phyloP scores from a whole-genome alignment of 2,797 vertebrate species.

The Callimico goeldii region DNA sequence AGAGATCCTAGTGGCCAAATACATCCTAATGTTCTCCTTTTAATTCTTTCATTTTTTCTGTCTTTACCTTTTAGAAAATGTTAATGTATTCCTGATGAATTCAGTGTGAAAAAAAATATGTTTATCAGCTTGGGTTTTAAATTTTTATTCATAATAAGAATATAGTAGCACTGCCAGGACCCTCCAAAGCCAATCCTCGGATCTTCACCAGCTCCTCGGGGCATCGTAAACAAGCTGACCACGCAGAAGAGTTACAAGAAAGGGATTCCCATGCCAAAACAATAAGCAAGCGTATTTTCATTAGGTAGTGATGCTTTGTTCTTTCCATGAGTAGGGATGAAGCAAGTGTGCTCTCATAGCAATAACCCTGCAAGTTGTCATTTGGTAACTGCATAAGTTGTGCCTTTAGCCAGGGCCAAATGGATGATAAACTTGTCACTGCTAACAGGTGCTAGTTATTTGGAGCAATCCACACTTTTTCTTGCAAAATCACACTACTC shows the following conservation, averaged over 20 bases:
- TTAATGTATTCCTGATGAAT: slow-evolving; percentile 83
- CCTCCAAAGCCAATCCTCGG: background rate
- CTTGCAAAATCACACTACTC: background rate
- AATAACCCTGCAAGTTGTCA: slow-evolving; percentile 53
- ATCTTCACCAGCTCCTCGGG: background rate
- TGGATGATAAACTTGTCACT: slow-evolving; percentile 60
- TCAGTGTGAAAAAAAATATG: slow-evolving; percentile 80
- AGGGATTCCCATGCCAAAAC: background rate
- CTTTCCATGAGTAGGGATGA: background rate
- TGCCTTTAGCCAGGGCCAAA: slow-evolving; percentile 68
- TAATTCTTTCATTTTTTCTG: slow-evolving; percentile 66
- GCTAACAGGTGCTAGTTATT: slow-evolving; percentile 44
- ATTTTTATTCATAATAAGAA: slow-evolving; percentile 77
- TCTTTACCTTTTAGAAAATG: slow-evolving; percentile 82
- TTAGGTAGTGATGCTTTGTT: background rate
- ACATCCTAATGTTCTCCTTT: slow-evolving; percentile 68
- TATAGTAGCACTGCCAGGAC: background rate
- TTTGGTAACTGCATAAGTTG: slow-evolving; percentile 46
- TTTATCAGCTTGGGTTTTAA: slow-evolving; percentile 77
- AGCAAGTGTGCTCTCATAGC: background rate
- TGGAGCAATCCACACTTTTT: slow-evolving; percentile 29
- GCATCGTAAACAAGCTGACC: slow-evolving; percentile 23
- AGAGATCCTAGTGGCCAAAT: slow-evolving; percentile 65
- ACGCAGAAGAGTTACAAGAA: background rate
- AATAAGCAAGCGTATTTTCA: background rate